These are phyloP conservation scores for Clavelina lepadiformis DNA, from an alignment of 23 tunicate genomes.

Conservation along the genomic window DNA sequence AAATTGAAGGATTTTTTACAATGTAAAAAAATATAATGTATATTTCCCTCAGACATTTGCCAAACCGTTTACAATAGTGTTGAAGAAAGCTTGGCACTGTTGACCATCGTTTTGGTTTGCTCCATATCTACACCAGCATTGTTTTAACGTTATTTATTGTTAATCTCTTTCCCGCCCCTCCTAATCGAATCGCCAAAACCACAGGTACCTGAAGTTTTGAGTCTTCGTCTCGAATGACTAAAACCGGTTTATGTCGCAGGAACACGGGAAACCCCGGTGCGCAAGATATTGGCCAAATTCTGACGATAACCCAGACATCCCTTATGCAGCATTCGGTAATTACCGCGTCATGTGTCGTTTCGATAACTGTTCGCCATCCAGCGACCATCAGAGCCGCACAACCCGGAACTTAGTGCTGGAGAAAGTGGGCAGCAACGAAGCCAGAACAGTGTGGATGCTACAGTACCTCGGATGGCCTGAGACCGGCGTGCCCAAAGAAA, in stretches of 20 bases:
- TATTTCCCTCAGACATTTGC: no score
- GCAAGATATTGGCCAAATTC: constrained; percentile 73
- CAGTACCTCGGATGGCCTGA: constrained; percentile 93
- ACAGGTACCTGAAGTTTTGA: not conserved
- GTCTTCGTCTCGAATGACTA: not conserved
- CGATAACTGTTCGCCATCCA: constrained; percentile 17
- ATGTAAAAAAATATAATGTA: no score
- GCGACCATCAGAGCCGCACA: constrained; percentile 15
- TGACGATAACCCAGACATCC: constrained; percentile 39
- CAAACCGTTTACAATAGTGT: no score
- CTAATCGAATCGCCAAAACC: no score
- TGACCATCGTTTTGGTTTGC: no score
- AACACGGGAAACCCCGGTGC: constrained; percentile 62
- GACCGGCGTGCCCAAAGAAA: constrained; percentile 81
- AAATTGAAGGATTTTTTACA: no score
- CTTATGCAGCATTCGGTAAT: constrained; percentile 53
- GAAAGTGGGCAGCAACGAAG: constrained; percentile 42
- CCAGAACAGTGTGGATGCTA: constrained; percentile 73
- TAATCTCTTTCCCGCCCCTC: no score
- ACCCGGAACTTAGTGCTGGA: constrained; percentile 69
- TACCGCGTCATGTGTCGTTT: constrained; percentile 46
- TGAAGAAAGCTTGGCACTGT: no score
- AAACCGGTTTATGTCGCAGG: constrained; percentile 15
- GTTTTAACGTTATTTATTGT: no score
- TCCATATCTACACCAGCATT: no score